Base-by-base conservation (phyloP, 2,888 invertebrate genomes). In the Mantis religiosa region DNA sequence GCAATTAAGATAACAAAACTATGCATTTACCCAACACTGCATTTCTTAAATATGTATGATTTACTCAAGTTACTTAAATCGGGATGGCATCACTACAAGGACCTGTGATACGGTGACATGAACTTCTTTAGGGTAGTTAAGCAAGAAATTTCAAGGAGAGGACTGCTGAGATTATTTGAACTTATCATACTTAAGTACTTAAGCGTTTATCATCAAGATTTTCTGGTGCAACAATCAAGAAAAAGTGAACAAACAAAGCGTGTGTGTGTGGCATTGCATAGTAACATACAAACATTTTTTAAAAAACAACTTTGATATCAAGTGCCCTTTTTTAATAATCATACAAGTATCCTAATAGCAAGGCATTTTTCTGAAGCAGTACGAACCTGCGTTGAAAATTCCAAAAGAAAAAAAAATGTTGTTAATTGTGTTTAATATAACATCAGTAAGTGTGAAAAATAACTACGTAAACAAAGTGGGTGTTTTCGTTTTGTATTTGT, bases 281-380 rank as follows among this genome's bases (percentile, higher is more conserved):
- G 20, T 7, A 71, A 71, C 54, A 71, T 71, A 71, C 4, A 14
- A 85, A 15, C 28, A 47, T 12, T 85, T 85, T 85, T 85, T 85
- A 71, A n/a, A 82, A 71, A 71, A 71, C 54, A 71, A 89, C 83
- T 89, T 87, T 83, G 28, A 82, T 85, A 89, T 88, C 89, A 89
- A 89, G 89, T 89, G 89, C 85, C 89, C 89, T 89, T 89, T 89
- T 89, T 87, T 89, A 88, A 88, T 89, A 86, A 82, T 89, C 85
- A 88, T 71, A 71, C 20, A 71, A 71, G 25, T 20, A 71, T 71
- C 54, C 54, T 71, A 25, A 71, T 71, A 71, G 25, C 54, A 71
- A 71, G 54, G 54, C 54, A 71, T 71, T 71, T 71, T 71, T 71
- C 54, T 71, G 54, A 71, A 71, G 25, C 25, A 71, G 25, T 71